Evolutionary conservation across 2,113 vertebrate species (phyloP).

Genomic region (Condylura cristata): DNA sequence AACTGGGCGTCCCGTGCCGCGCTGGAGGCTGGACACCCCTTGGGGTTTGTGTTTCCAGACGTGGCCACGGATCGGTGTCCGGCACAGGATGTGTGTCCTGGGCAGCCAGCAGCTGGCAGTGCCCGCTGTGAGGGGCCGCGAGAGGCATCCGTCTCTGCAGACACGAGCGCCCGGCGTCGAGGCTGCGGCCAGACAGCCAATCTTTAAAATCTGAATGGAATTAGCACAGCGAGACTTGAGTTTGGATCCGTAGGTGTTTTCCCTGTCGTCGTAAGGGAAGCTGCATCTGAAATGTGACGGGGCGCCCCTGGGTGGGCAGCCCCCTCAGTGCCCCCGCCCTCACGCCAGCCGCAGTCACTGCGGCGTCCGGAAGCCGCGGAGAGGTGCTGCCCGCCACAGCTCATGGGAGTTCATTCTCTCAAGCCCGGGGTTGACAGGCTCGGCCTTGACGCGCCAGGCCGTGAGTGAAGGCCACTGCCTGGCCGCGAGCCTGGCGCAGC

Average conservation of each 20-base stretch:
- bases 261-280: not conserved
- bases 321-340: no score
- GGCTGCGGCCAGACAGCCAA: not conserved
- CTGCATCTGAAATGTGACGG: not conserved
- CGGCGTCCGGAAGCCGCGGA: no score
- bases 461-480: no score
- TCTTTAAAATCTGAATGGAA: not conserved
- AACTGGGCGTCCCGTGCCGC: rapidly evolving
- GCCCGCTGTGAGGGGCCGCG: no score
- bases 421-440: no score
- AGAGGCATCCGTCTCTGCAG: not conserved
- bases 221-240: not conserved
- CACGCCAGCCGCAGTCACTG: no score
- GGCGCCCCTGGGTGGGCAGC: not conserved
- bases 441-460: no score
- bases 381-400: no score
- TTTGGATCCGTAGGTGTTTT: not conserved
- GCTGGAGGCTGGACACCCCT: not conserved
- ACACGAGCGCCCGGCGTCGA: not conserved
- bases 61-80: rapidly evolving
- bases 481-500: no score
- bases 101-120: no score
- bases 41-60: not conserved
- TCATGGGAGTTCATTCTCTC: no score
- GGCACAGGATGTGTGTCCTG: no score